Percentiles rank a stretch among this genome's conserved stretches.
Conservation (phyloP, 2,797 vertebrate genomes). For the Corythornis leucogaster region DNA sequence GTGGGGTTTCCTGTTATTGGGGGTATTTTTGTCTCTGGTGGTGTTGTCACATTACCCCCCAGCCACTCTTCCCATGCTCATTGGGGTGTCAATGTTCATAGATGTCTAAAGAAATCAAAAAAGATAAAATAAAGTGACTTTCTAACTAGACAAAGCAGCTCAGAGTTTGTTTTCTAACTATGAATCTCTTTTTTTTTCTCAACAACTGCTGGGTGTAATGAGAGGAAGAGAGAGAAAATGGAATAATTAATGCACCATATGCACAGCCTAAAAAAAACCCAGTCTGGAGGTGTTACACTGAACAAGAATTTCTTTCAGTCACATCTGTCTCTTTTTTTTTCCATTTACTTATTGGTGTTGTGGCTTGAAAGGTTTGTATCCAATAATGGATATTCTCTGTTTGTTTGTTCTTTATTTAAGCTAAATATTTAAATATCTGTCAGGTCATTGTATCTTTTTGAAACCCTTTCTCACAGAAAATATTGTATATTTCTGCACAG, state of each 20-base stretch:
- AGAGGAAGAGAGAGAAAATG: neutral
- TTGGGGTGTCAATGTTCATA: neutral
- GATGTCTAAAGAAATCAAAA: neutral
- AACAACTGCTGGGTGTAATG: neutral
- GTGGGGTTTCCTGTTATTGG: neutral
- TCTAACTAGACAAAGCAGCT: neutral
- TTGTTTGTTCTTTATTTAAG: neutral
- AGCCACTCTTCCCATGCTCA: neutral
- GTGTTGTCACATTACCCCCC: neutral
- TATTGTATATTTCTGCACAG: neutral
- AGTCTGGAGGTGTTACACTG: neutral
- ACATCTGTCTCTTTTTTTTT: neutral
- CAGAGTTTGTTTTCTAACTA: neutral
- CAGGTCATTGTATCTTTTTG: neutral
- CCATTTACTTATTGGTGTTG: neutral
- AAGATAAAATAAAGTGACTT: neutral
- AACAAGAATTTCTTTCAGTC: neutral
- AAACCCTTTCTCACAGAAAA: conserved; percentile 2
- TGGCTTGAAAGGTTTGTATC: neutral
- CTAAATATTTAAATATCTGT: neutral
- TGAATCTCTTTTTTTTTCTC: neutral
- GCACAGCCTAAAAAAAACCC: neutral
- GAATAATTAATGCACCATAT: neutral
- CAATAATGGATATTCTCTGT: neutral
- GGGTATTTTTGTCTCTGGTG: neutral